phyloP scores from a whole-genome alignment of 2,797 vertebrate species.

The Anguilla megastoma region DNA sequence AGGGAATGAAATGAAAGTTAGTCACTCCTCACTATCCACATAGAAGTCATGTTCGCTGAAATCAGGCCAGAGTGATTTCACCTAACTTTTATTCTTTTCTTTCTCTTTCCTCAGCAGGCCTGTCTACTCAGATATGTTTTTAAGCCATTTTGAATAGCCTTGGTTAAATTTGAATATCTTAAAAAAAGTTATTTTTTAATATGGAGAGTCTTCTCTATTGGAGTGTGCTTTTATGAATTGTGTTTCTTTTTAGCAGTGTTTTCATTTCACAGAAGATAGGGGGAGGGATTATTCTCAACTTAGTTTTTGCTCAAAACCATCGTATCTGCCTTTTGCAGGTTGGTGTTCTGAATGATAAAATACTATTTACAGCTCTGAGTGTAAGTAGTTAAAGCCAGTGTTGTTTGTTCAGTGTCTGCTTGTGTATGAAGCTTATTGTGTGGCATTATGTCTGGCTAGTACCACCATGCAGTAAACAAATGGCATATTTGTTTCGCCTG shows the following conservation, averaged over 20 bases:
- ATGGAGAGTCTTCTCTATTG: not conserved
- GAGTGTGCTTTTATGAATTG: not conserved
- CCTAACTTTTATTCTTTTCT: not conserved
- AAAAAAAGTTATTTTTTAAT: not conserved
- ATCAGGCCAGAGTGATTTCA: not conserved
- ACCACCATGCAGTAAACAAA: not conserved
- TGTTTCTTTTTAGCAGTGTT: not conserved
- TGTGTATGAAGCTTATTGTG: not conserved
- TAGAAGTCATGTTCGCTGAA: not conserved
- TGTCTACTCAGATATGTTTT: not conserved
- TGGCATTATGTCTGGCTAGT: not conserved
- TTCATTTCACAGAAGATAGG: not conserved
- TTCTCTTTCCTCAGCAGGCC: not conserved
- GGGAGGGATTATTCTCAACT: not conserved
- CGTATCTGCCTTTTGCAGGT: not conserved
- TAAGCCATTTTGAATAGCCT: not conserved
- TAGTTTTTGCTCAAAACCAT: no score
- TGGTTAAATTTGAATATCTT: not conserved
- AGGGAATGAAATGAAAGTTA: not conserved
- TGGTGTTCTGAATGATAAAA: not conserved
- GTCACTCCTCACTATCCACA: not conserved
- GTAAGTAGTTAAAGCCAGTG: not conserved
- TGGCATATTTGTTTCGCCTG: not conserved
- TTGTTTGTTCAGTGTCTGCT: constrained; percentile 4
- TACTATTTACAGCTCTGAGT: not conserved